Evolutionary conservation across 2,797 vertebrate genomes (phyloP).

Genomic region (Sebastes nivosus): DNA sequence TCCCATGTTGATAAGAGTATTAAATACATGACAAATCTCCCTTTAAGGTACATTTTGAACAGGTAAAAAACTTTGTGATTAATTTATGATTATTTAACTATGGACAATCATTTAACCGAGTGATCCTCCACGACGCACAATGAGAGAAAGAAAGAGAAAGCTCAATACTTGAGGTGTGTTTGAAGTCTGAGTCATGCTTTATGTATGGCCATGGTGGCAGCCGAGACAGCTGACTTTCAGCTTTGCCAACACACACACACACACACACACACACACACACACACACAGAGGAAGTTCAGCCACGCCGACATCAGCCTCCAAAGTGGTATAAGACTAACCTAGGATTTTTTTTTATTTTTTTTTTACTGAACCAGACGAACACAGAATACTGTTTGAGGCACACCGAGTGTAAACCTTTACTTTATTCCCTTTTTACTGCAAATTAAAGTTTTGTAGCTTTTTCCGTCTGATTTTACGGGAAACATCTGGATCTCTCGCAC

Average conservation of each 20-base stretch:
- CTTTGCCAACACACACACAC: slow-evolving; percentile 31
- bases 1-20: too few species aligned
- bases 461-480: slow-evolving; percentile 88
- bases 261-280: slow-evolving; percentile 22
- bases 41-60: too few species aligned
- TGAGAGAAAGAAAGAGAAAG: neutral
- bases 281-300: slow-evolving; percentile 26
- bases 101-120: neutral
- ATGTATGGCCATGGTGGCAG: slow-evolving; percentile 30
- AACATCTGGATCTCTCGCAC: slow-evolving; percentile 83
- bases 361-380: slow-evolving; percentile 66
- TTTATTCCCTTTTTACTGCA: slow-evolving; percentile 84
- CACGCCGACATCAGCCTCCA: slow-evolving; percentile 52
- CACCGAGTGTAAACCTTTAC: slow-evolving; percentile 79
- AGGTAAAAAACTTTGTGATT: too few species aligned
- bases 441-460: slow-evolving; percentile 89
- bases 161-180: slow-evolving; percentile 9
- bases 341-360: neutral
- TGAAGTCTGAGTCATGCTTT: slow-evolving; percentile 40
- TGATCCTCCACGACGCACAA: neutral
- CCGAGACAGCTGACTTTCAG: slow-evolving; percentile 57
- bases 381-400: slow-evolving; percentile 72
- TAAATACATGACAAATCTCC: too few species aligned
- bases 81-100: too few species aligned
- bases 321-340: slow-evolving; percentile 58